phyloP scores from a whole-genome alignment of 2,797 vertebrate genomes.

The Artibeus lituratus region DNA sequence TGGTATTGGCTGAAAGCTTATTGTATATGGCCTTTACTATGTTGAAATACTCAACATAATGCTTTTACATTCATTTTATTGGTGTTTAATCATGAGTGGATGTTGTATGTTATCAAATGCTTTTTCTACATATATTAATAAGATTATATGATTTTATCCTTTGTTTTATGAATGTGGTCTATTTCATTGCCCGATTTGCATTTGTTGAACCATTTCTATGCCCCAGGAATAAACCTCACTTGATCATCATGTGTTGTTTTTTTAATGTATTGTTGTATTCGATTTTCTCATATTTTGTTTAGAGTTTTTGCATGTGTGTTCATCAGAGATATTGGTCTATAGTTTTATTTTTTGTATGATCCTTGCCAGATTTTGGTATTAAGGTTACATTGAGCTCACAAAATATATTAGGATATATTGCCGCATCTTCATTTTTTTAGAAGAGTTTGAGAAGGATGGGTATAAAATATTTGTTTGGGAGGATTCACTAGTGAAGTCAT shows the following conservation, averaged over 20 bases:
- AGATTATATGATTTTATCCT: not conserved
- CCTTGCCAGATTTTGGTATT: not conserved
- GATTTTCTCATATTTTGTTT: not conserved
- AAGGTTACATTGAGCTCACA: not conserved
- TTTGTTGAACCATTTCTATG: not conserved
- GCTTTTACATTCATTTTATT: not conserved
- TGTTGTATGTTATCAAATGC: not conserved
- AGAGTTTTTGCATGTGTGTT: not conserved
- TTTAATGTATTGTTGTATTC: not conserved
- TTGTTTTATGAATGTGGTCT: not conserved
- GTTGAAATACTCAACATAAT: not conserved
- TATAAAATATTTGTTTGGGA: not conserved
- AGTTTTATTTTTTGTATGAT: not conserved
- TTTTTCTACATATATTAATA: not conserved
- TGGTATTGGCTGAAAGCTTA: not conserved
- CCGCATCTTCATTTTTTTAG: not conserved
- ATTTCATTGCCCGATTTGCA: not conserved
- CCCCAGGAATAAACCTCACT: not conserved
- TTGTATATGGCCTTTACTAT: not conserved
- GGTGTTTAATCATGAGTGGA: not conserved
- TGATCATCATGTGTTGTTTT: not conserved
- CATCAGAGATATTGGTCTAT: not conserved
- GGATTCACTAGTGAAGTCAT: not conserved
- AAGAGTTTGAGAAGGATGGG: not conserved
- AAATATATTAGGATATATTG: not conserved